phyloP scores from a whole-genome alignment of 2,113 vertebrate species.

The Calyptommatus sinebrachiatus region DNA sequence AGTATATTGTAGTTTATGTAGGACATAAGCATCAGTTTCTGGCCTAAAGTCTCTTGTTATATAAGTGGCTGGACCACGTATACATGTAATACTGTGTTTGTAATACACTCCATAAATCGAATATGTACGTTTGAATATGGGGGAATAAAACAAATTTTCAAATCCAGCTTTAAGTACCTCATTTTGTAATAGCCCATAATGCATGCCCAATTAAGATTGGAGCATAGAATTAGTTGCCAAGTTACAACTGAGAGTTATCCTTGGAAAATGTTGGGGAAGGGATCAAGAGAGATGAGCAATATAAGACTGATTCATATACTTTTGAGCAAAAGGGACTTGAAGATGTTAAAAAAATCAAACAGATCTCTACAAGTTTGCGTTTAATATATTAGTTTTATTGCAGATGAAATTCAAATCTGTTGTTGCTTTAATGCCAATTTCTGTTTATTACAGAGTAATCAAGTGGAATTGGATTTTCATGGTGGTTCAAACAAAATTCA shows the following conservation, averaged over 20 bases:
- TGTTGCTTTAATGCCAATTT: neutral
- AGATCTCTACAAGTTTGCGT: neutral
- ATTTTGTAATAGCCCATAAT: slow-evolving; percentile 5
- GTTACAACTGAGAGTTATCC: neutral
- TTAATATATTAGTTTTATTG: neutral
- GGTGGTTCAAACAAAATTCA: no score
- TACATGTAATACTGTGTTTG: neutral
- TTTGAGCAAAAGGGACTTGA: neutral
- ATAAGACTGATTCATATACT: neutral
- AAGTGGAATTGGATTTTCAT: no score
- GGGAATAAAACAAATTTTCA: neutral
- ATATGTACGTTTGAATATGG: neutral
- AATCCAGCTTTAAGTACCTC: neutral
- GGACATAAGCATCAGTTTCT: neutral
- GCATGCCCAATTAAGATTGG: neutral
- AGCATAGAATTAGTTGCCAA: slow-evolving; percentile 2
- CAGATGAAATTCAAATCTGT: neutral
- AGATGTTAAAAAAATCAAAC: neutral
- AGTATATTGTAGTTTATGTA: neutral
- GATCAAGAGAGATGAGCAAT: neutral
- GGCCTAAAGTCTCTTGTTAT: neutral
- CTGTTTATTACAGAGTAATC: neutral
- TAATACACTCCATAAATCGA: neutral
- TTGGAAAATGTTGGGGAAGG: neutral
- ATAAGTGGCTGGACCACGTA: neutral